phyloP scores from a whole-genome alignment of 1,140 invertebrate species.

The Nilaparvata lugens region DNA sequence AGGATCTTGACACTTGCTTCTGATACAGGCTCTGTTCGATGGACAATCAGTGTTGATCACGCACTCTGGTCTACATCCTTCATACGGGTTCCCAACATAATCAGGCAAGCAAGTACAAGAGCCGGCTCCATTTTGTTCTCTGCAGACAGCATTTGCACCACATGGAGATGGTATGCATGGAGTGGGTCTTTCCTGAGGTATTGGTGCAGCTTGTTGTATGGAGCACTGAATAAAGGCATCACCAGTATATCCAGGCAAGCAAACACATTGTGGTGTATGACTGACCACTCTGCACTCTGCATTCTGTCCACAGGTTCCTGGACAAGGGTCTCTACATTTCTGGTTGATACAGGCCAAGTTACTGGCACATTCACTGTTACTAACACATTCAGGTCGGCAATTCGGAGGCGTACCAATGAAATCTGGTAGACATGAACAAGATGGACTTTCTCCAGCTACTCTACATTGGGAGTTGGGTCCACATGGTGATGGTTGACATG shows the following conservation, averaged over 20 bases:
- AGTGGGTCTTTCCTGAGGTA: conserved; percentile 29
- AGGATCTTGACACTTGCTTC: conserved; percentile 56
- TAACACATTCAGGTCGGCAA: conserved; percentile 54
- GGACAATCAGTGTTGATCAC: conserved; percentile 58
- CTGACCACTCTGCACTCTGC: conserved; percentile 64
- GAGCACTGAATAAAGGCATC: conserved; percentile 63
- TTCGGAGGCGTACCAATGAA: conserved; percentile 51
- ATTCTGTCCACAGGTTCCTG: conserved; percentile 59
- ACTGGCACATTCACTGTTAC: conserved; percentile 54
- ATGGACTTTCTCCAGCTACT: conserved; percentile 47
- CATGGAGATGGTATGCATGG: conserved; percentile 69
- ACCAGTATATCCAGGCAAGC: conserved; percentile 59
- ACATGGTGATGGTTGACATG: conserved; percentile 49
- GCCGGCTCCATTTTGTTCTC: conserved; percentile 63
- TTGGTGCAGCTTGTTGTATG: conserved; percentile 31
- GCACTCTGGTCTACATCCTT: conserved; percentile 59
- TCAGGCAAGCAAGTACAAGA: conserved; percentile 45
- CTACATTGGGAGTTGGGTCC: conserved; percentile 53
- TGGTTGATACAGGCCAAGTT: conserved; percentile 56
- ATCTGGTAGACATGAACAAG: conserved; percentile 52
- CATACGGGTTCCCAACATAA: conserved; percentile 44
- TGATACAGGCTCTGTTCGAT: conserved; percentile 50
- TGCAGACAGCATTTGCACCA: conserved; percentile 65
- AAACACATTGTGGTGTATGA: conserved; percentile 64
- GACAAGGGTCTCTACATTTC: conserved; percentile 57